Conservation (phyloP, 2,888 invertebrate genomes). For the Phengaris arion region DNA sequence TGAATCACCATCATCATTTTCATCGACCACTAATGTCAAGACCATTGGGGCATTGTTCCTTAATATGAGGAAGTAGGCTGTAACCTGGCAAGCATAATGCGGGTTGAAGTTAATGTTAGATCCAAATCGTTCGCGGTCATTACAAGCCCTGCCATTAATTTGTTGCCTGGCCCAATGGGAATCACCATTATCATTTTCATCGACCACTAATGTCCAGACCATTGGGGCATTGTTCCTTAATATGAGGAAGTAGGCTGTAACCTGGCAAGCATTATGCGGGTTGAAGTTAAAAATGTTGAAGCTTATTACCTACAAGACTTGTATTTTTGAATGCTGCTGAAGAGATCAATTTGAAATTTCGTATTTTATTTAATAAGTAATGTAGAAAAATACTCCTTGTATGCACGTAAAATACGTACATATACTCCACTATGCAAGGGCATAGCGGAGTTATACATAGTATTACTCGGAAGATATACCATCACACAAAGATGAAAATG, state of each 20-base stretch:
- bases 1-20: background rate
- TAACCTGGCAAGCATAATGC: background rate
- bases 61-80: background rate
- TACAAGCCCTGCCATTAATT: slow-evolving; percentile 21
- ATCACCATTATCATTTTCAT: background rate
- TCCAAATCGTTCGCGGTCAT: slow-evolving; percentile 26
- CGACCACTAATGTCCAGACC: background rate
- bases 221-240: background rate
- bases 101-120: slow-evolving; percentile 34
- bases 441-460: too few species aligned
- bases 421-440: too few species aligned
- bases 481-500: background rate
- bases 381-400: too few species aligned
- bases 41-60: background rate
- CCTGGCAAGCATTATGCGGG: background rate
- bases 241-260: background rate
- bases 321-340: too few species aligned
- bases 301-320: too few species aligned
- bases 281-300: background rate
- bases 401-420: too few species aligned
- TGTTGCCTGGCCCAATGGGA: slow-evolving; percentile 13
- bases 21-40: background rate
- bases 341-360: too few species aligned
- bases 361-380: too few species aligned
- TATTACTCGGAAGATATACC: background rate